phyloP scores from a whole-genome alignment of 2,113 vertebrate species.

The Lucifuga dentata region DNA sequence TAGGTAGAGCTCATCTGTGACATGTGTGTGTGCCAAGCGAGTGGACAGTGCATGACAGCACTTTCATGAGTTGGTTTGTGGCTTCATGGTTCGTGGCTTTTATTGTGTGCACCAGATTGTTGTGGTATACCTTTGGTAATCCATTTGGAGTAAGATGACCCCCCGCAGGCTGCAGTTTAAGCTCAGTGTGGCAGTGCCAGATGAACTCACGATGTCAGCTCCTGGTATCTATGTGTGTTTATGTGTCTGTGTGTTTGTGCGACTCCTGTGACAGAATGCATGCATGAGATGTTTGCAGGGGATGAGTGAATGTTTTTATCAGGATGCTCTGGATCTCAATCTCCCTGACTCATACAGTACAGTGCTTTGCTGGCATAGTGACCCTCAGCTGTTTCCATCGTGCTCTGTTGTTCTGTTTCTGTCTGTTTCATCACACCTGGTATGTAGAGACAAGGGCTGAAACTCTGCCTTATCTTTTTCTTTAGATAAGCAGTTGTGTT shows the following conservation, averaged over 20 bases:
- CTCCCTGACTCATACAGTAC: conserved; percentile 23
- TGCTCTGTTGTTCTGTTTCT: conserved; percentile 26
- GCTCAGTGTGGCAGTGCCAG: conserved; percentile 19
- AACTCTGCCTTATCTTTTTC: conserved; percentile 33
- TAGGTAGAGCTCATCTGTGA: conserved; percentile 8
- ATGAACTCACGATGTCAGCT: conserved; percentile 16
- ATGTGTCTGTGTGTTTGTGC: conserved; percentile 20
- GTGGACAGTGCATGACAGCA: conserved; percentile 24
- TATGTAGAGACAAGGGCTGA: conserved; percentile 59
- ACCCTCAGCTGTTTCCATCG: conserved; percentile 13
- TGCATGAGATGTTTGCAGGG: conserved; percentile 27
- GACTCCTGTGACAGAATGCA: too few species aligned
- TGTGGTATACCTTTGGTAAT: conserved; percentile 33
- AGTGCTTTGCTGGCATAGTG: conserved; percentile 26
- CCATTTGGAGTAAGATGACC: conserved; percentile 30
- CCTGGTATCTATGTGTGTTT: conserved; percentile 1
- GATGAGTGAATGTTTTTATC: conserved; percentile 38
- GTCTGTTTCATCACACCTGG: conserved; percentile 64
- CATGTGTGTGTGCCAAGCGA: conserved; percentile 30
- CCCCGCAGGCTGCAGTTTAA: conserved; percentile 22
- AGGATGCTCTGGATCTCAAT: conserved; percentile 21
- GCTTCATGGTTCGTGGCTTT: conserved; percentile 11
- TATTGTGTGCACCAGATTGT: conserved; percentile 15
- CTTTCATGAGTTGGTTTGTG: conserved; percentile 37
- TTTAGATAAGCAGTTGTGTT: conserved; percentile 33